Evolutionary conservation across 2,888 invertebrate genomes (phyloP).

Genomic region (Trachelus troglodyta): DNA sequence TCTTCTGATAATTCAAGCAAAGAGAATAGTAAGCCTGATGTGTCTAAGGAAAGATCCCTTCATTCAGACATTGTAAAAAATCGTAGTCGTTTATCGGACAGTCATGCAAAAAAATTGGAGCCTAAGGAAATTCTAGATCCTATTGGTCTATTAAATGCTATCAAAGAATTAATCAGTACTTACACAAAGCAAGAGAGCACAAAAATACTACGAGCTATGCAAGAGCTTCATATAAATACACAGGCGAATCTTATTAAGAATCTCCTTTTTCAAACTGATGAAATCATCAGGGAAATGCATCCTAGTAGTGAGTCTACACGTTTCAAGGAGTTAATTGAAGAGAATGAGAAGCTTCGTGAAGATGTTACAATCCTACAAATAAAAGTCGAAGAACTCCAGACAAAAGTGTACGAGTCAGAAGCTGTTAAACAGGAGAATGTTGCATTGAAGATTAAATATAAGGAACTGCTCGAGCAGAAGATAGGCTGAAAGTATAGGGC

Average conservation of each 20-base stretch:
- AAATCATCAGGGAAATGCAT: constrained; percentile 46
- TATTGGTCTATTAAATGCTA: constrained; percentile 46
- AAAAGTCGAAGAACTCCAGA: constrained; percentile 49
- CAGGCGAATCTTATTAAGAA: constrained; percentile 55
- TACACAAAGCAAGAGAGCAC: constrained; percentile 55
- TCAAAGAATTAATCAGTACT: constrained; percentile 55
- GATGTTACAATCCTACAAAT: constrained; percentile 44
- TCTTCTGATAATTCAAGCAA: constrained; percentile 49
- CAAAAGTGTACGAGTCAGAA: constrained; percentile 44
- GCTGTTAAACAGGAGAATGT: constrained; percentile 53
- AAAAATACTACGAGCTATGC: constrained; percentile 51
- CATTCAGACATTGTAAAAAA: constrained; percentile 14
- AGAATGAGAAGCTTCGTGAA: constrained; percentile 52
- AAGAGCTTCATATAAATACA: constrained; percentile 52
- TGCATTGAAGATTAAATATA: constrained; percentile 48
- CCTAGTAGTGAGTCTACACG: constrained; percentile 37
- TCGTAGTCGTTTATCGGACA: constrained; percentile 23
- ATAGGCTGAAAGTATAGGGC: background rate
- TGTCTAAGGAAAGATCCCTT: constrained; percentile 35
- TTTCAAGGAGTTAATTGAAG: constrained; percentile 42
- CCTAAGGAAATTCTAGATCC: constrained; percentile 45
- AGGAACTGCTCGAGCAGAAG: constrained; percentile 39
- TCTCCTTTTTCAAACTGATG: constrained; percentile 50
- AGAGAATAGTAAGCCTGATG: constrained; percentile 54
- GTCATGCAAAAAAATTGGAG: constrained; percentile 33